Conservation (phyloP, 1,140 invertebrate genomes). For the Sweltsa coloradensis region DNA sequence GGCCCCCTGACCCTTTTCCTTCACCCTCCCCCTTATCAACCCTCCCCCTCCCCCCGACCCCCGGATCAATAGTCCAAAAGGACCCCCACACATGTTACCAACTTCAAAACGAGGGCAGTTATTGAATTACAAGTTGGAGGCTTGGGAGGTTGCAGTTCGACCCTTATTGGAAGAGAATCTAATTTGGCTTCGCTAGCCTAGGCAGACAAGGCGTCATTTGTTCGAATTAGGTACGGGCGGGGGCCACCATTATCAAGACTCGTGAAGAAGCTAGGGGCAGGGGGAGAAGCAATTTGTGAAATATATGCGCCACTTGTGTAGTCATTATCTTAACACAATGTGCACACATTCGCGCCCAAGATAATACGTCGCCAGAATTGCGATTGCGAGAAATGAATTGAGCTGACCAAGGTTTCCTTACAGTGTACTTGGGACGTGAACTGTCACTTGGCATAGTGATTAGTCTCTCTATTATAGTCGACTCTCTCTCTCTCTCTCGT, state of each 20-base stretch:
- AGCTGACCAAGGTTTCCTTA: too few species aligned
- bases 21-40: background rate
- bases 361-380: too few species aligned
- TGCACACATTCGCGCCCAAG: slow-evolving; percentile 10
- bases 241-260: slow-evolving; percentile 3
- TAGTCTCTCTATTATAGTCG: too few species aligned
- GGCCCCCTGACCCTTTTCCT: slow-evolving; percentile 2
- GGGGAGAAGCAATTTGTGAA: slow-evolving; percentile 9
- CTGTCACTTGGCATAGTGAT: too few species aligned
- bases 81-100: slow-evolving; percentile 14
- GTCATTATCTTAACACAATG: slow-evolving; percentile 14
- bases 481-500: too few species aligned
- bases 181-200: slow-evolving; percentile 11
- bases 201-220: slow-evolving; percentile 14
- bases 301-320: slow-evolving; percentile 9
- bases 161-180: slow-evolving; percentile 16
- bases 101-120: slow-evolving; percentile 15
- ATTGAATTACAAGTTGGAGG: slow-evolving; percentile 16
- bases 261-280: background rate
- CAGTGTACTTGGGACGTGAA: too few species aligned
- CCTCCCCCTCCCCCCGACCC: slow-evolving; percentile 4
- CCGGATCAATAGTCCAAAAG: slow-evolving; percentile 15
- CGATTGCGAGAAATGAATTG: too few species aligned
- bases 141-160: slow-evolving; percentile 2
- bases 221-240: slow-evolving; percentile 13